Conservation (phyloP, 2,888 invertebrate genomes). For the Meiosimyza platycephala region DNA sequence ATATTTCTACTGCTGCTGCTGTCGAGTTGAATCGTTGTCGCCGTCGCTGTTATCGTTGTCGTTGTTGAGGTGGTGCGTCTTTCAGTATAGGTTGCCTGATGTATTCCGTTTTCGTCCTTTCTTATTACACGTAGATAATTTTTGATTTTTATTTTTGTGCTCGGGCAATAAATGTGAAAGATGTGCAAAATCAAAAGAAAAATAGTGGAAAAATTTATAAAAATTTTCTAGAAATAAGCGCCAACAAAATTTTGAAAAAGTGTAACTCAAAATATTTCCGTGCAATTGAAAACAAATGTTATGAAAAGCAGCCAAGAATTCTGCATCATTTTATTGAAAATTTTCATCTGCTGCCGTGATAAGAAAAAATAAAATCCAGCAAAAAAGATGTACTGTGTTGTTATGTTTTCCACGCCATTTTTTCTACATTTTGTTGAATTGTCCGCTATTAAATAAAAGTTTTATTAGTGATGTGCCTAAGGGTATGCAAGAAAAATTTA, state of each 20-base stretch:
- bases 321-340: too few relatives aligned
- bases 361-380: too few relatives aligned
- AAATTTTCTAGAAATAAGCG: slow-evolving; percentile 18
- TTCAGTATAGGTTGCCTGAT: slow-evolving; percentile 50
- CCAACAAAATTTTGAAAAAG: slow-evolving; percentile 23
- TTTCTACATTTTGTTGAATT: too few relatives aligned
- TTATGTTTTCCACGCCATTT: too few relatives aligned
- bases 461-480: too few relatives aligned
- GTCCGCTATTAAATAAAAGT: too few relatives aligned
- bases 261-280: neutral
- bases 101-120: slow-evolving; percentile 55
- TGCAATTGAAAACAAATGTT: neutral
- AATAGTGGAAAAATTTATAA: neutral
- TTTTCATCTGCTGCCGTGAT: too few relatives aligned
- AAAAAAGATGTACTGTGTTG: too few relatives aligned
- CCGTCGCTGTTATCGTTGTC: slow-evolving; percentile 10
- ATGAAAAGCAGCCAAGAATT: too few relatives aligned
- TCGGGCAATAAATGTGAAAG: slow-evolving; percentile 11
- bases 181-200: neutral
- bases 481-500: too few relatives aligned
- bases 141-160: slow-evolving; percentile 29
- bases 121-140: slow-evolving; percentile 51
- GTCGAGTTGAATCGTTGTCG: neutral
- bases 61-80: slow-evolving; percentile 51
- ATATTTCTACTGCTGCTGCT: slow-evolving; percentile 2